A percentile compares a stretch with the other conserved stretches of the same genome.
Conservation (phyloP, 2,797 vertebrate species). For the Myotis daubentonii region DNA sequence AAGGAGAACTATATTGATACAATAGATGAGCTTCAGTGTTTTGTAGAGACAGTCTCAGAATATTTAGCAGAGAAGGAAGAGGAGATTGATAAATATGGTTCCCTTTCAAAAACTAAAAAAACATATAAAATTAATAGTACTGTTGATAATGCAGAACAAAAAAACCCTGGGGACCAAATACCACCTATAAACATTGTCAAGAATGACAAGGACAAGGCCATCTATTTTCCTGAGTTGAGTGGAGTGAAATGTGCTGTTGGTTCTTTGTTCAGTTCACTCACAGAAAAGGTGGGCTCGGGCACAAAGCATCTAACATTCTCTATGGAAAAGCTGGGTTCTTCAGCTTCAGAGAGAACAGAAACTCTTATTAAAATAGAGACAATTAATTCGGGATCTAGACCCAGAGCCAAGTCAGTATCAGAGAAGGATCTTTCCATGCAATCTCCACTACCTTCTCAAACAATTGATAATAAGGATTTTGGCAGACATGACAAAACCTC, state of each 20-base stretch:
- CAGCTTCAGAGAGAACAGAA: slow-evolving; percentile 83
- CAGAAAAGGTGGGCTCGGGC: slow-evolving; percentile 90
- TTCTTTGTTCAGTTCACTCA: slow-evolving; percentile 90
- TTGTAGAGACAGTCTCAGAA: slow-evolving; percentile 96
- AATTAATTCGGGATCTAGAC: slow-evolving; percentile 87
- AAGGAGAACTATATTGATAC: slow-evolving; percentile 89
- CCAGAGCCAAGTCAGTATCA: slow-evolving; percentile 79
- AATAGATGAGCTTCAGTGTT: slow-evolving; percentile 93
- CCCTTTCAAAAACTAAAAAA: slow-evolving; percentile 86
- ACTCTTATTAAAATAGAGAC: slow-evolving; percentile 82
- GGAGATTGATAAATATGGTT: slow-evolving; percentile 93
- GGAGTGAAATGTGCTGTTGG: slow-evolving; percentile 92
- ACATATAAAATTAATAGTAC: slow-evolving; percentile 78
- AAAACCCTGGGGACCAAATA: slow-evolving; percentile 79
- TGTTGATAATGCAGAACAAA: slow-evolving; percentile 83
- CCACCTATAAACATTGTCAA: slow-evolving; percentile 74
- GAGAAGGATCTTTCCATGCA: slow-evolving; percentile 84
- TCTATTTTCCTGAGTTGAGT: slow-evolving; percentile 83
- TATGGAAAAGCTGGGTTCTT: slow-evolving; percentile 86
- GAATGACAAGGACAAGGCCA: slow-evolving; percentile 73
- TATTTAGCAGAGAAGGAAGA: slow-evolving; percentile 97
- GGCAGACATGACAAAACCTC: background rate
- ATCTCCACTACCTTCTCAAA: slow-evolving; percentile 82
- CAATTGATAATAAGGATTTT: slow-evolving; percentile 66
- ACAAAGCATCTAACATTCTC: slow-evolving; percentile 88